Evolutionary conservation across 1,140 invertebrate species (phyloP), one percentile per base, ranked within the genome.

Genomic region (Macrotrachela quadricornifera): DNA sequence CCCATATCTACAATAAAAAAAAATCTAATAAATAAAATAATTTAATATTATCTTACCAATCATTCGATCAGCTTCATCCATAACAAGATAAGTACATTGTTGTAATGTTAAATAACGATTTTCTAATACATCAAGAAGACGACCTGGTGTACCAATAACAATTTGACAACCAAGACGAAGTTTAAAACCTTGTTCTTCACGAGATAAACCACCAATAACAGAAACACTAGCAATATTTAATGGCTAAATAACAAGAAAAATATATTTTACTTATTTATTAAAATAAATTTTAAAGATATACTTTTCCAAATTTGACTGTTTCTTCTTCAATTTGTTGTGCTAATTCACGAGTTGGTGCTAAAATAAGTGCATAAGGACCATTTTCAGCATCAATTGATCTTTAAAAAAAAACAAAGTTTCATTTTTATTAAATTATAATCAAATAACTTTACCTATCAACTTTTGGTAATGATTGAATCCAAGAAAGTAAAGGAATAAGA

Each of bases 301-400:
- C 82, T 59, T 84, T 78, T 18, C 90, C 92, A 75, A 99, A 99
- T 71, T 95, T 97, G 54, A 82, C 83, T 0, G 88, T 90, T 72
- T 99, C 94, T 71, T 97, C 91, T 73, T 99, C 92, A 61, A 99
- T 99, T 71, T 99, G 94, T 65, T 97, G 91, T 0, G 94, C 94
- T 71, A 99, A 79, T 68, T 99, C 94, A 71, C 92, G 80, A 46
- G 94, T 97, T 1, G 94, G 94, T 1, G 94, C 91, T 63, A 99
- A 74, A 63, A 99, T 97, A 37, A 99, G 87, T 40, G 94, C 91
- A 72, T 97, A 99, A 0, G 94, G 94, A n/a, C 94, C 94, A 73
- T 78, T 71, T 56, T 77, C 80, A 54, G 85, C 61, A 60, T 90
- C 84, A 70, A 90, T 85, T 50, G 82, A 73, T 59, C 67, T 69